phyloP scores from a whole-genome alignment of 2,113 vertebrate species.

The Hiodon tergisus region DNA sequence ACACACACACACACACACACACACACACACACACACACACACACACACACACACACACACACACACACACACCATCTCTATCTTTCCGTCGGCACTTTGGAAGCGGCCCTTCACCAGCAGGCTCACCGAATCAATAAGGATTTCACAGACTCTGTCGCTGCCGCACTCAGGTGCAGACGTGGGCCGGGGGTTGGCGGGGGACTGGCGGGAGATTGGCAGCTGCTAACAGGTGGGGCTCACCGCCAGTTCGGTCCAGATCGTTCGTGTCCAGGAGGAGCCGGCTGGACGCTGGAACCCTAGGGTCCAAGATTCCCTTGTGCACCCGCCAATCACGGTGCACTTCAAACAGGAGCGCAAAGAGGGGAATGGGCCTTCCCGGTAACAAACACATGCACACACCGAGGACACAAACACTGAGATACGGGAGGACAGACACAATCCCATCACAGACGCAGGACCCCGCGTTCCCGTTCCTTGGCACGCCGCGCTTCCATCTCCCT shows the following conservation, averaged over 20 bases:
- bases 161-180: not conserved
- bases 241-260: not conserved
- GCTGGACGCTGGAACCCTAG: no score
- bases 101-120: no score
- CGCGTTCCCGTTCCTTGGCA: no score
- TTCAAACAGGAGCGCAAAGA: no score
- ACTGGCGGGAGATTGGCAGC: not conserved
- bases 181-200: not conserved
- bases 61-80: no score
- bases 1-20: no score
- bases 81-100: no score
- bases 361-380: no score
- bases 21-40: no score
- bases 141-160: not conserved
- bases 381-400: slow-evolving; percentile 20
- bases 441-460: not conserved
- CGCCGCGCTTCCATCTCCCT: not conserved
- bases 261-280: not conserved
- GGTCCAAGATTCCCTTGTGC: no score
- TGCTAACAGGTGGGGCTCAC: not conserved
- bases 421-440: not conserved
- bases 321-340: no score
- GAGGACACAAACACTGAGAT: not conserved
- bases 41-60: no score
- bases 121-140: not conserved